phyloP scores from a whole-genome alignment of 30 jellyfish, hydroid and myxozoan species.

The Chrysaora quinquecirrha region DNA sequence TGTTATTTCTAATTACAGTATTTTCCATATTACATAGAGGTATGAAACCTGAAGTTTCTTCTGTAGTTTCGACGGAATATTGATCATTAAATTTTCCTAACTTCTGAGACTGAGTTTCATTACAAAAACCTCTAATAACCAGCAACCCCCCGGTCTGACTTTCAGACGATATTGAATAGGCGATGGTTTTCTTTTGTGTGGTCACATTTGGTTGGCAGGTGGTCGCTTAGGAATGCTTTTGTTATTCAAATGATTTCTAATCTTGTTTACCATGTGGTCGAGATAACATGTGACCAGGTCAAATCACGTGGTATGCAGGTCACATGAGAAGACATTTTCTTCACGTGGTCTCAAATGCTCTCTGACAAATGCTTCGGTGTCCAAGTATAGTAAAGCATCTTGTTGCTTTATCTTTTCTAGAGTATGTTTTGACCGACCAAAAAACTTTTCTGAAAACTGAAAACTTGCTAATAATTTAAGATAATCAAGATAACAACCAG shows the following conservation, averaged over 20 bases:
- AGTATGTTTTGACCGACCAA: neutral
- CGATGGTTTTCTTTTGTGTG: slow-evolving; percentile 44
- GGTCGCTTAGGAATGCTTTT: slow-evolving; percentile 71
- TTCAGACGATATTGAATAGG: neutral
- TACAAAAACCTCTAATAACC: too few relatives aligned
- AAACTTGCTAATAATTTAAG: neutral
- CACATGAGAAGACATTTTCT: too few relatives aligned
- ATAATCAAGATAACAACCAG: too few relatives aligned
- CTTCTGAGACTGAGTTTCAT: too few relatives aligned
- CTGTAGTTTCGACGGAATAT: too few relatives aligned
- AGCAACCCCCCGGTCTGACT: slow-evolving; percentile 29
- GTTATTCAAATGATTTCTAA: neutral
- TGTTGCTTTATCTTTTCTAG: neutral
- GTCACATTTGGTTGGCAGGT: slow-evolving; percentile 74
- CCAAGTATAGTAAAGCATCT: neutral
- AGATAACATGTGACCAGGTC: neutral
- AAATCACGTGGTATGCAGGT: neutral
- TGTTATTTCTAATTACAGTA: too few relatives aligned
- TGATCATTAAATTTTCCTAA: too few relatives aligned
- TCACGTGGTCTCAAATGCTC: neutral
- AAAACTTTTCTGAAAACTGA: neutral
- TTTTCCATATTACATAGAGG: too few relatives aligned
- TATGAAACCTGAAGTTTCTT: too few relatives aligned
- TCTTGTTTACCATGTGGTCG: neutral
- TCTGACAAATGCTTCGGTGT: neutral